These are phyloP conservation scores for Phengaris arion DNA, from an alignment of 2,888 invertebrate genomes.

Conservation along the genomic window DNA sequence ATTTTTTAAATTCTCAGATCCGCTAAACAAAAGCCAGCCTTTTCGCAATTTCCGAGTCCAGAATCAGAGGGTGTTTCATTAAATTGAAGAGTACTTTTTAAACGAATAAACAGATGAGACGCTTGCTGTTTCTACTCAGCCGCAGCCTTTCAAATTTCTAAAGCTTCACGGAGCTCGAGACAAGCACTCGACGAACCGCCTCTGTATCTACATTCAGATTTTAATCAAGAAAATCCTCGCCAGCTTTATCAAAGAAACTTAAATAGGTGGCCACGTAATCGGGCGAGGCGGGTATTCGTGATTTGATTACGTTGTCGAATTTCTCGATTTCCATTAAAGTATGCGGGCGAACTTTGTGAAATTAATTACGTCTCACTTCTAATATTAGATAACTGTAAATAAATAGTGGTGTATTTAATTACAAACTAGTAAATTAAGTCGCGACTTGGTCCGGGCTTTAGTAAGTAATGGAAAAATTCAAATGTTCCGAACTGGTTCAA, in stretches of 20 bases:
- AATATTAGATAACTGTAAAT: neutral
- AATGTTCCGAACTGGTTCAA: neutral
- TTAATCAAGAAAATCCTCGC: constrained; percentile 65
- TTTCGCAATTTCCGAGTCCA: constrained; percentile 20
- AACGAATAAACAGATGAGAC: constrained; percentile 31
- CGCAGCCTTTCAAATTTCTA: constrained; percentile 55
- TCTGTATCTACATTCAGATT: constrained; percentile 51
- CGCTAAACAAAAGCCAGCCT: neutral
- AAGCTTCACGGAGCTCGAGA: constrained; percentile 47
- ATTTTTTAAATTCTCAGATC: neutral
- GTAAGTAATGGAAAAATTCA: neutral
- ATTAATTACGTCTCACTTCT: neutral
- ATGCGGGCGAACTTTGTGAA: constrained; percentile 4
- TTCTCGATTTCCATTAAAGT: constrained; percentile 35
- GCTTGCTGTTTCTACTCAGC: constrained; percentile 37
- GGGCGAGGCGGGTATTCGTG: constrained; percentile 35
- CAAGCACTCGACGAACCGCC: constrained; percentile 40
- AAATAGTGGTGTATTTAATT: neutral
- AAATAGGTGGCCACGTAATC: constrained; percentile 49
- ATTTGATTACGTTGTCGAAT: constrained; percentile 51
- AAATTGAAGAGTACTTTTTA: constrained; percentile 25
- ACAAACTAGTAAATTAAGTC: neutral
- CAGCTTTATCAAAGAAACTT: constrained; percentile 63
- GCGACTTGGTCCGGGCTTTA: neutral
- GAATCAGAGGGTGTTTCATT: constrained; percentile 20